Evolutionary conservation across 1,140 invertebrate genomes (phyloP).

Genomic region (Drosophila tani): DNA sequence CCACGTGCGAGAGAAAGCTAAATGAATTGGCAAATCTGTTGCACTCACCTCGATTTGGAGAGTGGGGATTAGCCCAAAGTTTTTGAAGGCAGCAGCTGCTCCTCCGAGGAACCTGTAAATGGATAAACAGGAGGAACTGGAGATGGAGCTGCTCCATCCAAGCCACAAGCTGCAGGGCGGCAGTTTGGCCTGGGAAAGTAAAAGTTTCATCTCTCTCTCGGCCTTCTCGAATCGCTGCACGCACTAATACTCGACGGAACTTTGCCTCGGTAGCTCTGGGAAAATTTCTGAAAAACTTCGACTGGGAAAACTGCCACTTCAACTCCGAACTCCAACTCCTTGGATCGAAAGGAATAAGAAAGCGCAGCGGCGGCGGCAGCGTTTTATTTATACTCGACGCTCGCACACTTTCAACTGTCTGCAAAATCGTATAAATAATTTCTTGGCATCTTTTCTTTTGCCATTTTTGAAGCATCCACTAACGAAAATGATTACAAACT

Average conservation of each 20-base stretch:
- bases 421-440: constrained; percentile 77
- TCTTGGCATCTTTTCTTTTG: constrained; percentile 55
- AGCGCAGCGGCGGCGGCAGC: neutral
- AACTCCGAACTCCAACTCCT: neutral
- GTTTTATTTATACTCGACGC: constrained; percentile 60
- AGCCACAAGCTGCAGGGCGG: constrained; percentile 25
- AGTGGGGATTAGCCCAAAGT: constrained; percentile 32
- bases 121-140: constrained; percentile 14
- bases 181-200: constrained; percentile 40
- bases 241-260: constrained; percentile 47
- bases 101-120: constrained; percentile 26
- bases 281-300: constrained; percentile 48
- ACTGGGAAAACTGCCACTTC: constrained; percentile 22
- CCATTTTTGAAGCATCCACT: constrained; percentile 70
- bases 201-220: constrained; percentile 61
- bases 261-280: neutral
- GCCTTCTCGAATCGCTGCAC: constrained; percentile 36
- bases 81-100: constrained; percentile 21
- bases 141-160: neutral
- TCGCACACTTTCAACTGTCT: constrained; percentile 54
- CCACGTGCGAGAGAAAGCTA: neutral
- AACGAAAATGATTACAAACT: constrained; percentile 81
- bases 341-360: constrained; percentile 20
- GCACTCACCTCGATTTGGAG: constrained; percentile 7
- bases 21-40: constrained; percentile 19